Evolutionary conservation across 2,888 invertebrate genomes (phyloP).

Genomic region (Eutolmus rufibarbis): DNA sequence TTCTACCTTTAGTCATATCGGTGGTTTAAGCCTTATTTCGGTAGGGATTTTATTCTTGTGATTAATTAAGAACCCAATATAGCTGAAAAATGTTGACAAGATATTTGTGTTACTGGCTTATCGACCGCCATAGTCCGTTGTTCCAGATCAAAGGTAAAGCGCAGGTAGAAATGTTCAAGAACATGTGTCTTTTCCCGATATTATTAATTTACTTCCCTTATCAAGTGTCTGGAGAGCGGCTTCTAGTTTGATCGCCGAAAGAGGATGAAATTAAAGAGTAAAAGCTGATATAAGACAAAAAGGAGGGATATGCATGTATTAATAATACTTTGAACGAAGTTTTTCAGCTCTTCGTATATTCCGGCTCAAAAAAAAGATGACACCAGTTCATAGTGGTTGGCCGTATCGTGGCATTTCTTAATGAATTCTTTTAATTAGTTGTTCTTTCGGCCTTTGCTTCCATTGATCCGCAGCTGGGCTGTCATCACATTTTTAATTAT

Average conservation of each 20-base stretch:
- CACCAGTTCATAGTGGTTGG: background rate
- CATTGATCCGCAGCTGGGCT: background rate
- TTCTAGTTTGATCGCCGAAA: constrained; percentile 18
- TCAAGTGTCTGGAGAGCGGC: constrained; percentile 17
- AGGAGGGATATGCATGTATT: background rate
- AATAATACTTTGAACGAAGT: background rate
- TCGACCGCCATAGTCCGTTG: constrained; percentile 5
- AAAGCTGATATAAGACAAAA: background rate
- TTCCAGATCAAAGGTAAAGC: constrained; percentile 31
- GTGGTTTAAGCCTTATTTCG: constrained; percentile 12
- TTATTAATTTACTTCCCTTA: constrained; percentile 45
- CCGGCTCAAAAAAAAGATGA: background rate
- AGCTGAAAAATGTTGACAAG: constrained; percentile 21
- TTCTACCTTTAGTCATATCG: background rate
- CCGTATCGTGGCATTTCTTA: constrained; percentile 28
- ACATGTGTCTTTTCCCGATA: constrained; percentile 43
- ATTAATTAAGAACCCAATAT: constrained; percentile 32
- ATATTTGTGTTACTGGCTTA: constrained; percentile 36
- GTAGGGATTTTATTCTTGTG: constrained; percentile 32
- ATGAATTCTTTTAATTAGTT: constrained; percentile 43
- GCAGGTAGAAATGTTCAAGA: constrained; percentile 38
- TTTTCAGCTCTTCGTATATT: background rate
- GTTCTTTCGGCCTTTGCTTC: background rate
- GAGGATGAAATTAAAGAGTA: constrained; percentile 28
- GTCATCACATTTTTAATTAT: constrained; percentile 23